Conservation (phyloP, 2,113 vertebrate genomes). For the Urocitellus parryii region DNA sequence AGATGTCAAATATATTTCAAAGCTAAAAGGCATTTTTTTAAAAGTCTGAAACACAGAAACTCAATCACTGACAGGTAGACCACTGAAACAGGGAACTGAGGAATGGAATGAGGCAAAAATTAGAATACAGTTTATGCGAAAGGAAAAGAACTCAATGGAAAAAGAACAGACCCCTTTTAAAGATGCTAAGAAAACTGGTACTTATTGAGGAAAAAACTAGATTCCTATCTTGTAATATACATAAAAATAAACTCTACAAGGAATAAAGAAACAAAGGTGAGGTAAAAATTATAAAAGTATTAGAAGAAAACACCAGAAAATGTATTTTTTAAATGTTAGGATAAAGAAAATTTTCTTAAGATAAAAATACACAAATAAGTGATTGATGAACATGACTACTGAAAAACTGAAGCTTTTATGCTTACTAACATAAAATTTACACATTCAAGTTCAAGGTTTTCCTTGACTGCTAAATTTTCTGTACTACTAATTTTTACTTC, state of each 20-base stretch:
- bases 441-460: conserved; percentile 33
- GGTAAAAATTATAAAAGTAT: conserved; percentile 4
- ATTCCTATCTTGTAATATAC: neutral
- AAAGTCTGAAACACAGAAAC: neutral
- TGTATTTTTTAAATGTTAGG: neutral
- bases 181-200: conserved; percentile 26
- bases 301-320: conserved; percentile 28
- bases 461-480: conserved; percentile 26
- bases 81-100: neutral
- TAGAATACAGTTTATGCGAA: conserved; percentile 15
- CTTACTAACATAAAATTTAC: neutral
- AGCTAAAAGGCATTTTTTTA: neutral
- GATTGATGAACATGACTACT: neutral
- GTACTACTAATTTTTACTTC: conserved; percentile 3
- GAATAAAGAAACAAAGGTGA: neutral
- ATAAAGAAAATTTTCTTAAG: conserved; percentile 34
- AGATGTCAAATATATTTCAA: conserved; percentile 41
- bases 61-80: conserved; percentile 30
- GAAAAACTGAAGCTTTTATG: conserved; percentile 37
- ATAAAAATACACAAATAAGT: conserved; percentile 52
- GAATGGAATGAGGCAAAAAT: neutral
- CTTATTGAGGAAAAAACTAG: conserved; percentile 49
- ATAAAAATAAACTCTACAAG: conserved; percentile 50
- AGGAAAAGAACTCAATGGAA: neutral
- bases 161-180: conserved; percentile 16